Evolutionary conservation across 2,888 invertebrate species (phyloP).

Genomic region (Pheosia tremula): DNA sequence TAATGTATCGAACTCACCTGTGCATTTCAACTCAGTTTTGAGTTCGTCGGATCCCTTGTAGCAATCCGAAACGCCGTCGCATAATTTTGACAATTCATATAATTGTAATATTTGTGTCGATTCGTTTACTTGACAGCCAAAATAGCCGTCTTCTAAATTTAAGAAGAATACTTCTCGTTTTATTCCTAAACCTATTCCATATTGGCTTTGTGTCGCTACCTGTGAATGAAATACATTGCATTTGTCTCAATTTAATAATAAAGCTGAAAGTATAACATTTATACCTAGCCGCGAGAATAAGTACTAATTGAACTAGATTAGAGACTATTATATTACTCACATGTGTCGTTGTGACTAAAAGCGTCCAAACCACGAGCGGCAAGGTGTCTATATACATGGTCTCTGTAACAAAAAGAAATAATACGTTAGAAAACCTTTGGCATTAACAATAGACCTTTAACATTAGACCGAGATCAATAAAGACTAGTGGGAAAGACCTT

Average conservation of each 20-base stretch:
- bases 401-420: conserved; percentile 88
- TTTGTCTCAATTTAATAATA: not conserved
- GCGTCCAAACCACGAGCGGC: conserved; percentile 96
- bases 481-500: too few species aligned
- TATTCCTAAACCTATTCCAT: conserved; percentile 92
- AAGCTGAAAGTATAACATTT: conserved; percentile 8
- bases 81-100: conserved; percentile 97
- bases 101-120: conserved; percentile 97
- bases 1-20: conserved; percentile 86
- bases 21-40: conserved; percentile 95
- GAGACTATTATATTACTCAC: conserved; percentile 84
- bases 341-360: conserved; percentile 91
- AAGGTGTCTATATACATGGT: conserved; percentile 95
- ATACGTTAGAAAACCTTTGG: conserved; percentile 6
- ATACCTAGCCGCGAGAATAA: not conserved
- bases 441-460: too few species aligned
- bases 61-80: conserved; percentile 95
- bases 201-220: conserved; percentile 91
- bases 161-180: conserved; percentile 97
- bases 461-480: too few species aligned
- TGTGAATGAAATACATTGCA: conserved; percentile 62
- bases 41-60: conserved; percentile 97
- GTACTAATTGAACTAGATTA: not conserved
- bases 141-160: conserved; percentile 98
- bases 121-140: conserved; percentile 98